A percentile compares a stretch with the other conserved stretches of the same genome.
These are phyloP conservation scores for Corythornis madagascariensis DNA, from an alignment of 2,113 vertebrate species.

Conservation along the genomic window DNA sequence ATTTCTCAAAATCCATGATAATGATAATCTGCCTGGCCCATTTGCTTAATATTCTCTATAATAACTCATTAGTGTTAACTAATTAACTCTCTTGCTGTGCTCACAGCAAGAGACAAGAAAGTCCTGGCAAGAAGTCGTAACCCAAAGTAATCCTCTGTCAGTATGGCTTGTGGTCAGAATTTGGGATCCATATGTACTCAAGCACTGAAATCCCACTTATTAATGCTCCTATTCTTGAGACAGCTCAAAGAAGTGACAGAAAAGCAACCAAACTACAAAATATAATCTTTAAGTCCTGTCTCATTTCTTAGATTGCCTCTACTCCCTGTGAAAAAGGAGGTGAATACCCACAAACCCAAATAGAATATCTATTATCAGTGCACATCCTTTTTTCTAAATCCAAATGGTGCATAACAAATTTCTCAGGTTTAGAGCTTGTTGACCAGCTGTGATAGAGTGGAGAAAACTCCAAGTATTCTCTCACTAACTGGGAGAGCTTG, in stretches of 20 bases:
- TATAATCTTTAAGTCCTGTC: background rate
- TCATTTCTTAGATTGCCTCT: background rate
- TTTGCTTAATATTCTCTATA: background rate
- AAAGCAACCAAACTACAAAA: background rate
- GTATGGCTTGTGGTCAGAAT: background rate
- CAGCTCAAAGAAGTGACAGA: background rate
- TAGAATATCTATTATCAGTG: background rate
- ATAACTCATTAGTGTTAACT: background rate
- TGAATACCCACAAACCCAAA: background rate
- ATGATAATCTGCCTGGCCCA: background rate
- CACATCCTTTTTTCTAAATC: background rate
- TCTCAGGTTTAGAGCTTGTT: background rate
- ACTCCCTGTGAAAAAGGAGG: background rate
- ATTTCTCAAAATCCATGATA: constrained; percentile 10
- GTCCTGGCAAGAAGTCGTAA: background rate
- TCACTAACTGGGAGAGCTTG: background rate
- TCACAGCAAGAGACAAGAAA: background rate
- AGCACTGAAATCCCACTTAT: background rate
- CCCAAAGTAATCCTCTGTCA: background rate
- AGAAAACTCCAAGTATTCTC: background rate
- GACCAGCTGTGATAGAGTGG: background rate
- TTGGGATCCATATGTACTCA: background rate
- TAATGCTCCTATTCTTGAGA: background rate
- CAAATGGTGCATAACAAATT: background rate
- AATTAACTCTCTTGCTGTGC: background rate